Evolutionary conservation across 2,888 invertebrate genomes (phyloP).

Genomic region (Tanytarsus gracilentus): DNA sequence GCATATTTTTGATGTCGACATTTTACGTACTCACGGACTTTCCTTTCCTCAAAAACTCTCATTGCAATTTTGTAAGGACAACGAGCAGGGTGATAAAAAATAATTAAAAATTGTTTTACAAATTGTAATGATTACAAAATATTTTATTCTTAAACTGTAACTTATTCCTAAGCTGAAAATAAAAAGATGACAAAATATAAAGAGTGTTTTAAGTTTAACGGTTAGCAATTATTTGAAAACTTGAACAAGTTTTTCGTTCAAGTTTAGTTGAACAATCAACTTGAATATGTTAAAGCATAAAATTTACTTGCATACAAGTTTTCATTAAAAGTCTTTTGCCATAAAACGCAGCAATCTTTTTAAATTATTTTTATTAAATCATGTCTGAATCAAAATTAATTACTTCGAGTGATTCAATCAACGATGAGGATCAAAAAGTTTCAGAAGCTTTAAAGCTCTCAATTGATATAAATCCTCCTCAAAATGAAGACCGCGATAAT

Average conservation of each 20-base stretch:
- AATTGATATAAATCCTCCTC: too few relatives aligned
- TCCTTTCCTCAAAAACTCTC: background rate
- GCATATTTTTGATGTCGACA: background rate
- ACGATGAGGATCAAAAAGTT: background rate
- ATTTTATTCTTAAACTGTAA: background rate
- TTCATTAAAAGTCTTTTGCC: background rate
- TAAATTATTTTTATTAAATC: too few relatives aligned
- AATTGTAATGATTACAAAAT: background rate
- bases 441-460: too few relatives aligned
- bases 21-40: background rate
- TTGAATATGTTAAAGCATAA: too few relatives aligned
- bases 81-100: conserved; percentile 5
- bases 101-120: background rate
- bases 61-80: background rate
- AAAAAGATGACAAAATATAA: too few relatives aligned
- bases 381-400: background rate
- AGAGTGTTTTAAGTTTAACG: too few relatives aligned
- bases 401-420: background rate
- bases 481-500: background rate
- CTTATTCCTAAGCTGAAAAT: too few relatives aligned
- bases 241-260: background rate
- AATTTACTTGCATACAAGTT: conserved; percentile 1
- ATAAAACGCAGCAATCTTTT: too few relatives aligned
- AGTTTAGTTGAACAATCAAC: too few relatives aligned
- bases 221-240: too few relatives aligned